phyloP scores from a whole-genome alignment of 2,888 invertebrate species.

The Amphipyra tragopoginis region DNA sequence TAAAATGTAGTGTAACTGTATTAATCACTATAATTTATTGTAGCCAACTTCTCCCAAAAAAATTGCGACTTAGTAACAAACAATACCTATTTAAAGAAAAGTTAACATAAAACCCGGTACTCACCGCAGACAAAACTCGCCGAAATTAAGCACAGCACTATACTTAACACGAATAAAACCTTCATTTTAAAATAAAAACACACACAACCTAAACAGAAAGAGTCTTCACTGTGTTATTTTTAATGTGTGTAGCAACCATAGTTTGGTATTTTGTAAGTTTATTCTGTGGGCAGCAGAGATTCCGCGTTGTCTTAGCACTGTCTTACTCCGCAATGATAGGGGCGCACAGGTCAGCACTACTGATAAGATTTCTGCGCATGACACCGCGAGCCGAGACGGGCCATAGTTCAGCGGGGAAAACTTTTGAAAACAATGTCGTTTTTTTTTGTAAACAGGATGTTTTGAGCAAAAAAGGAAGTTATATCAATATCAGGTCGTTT shows the following conservation, averaged over 20 bases:
- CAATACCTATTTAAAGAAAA: conserved; percentile 66
- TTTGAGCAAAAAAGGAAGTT: neutral
- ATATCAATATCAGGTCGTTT: no score
- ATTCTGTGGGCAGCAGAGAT: conserved; percentile 26
- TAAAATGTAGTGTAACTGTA: neutral
- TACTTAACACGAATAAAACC: conserved; percentile 56
- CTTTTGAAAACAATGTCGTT: conserved; percentile 43
- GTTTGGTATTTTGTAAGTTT: conserved; percentile 29
- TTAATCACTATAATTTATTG: neutral
- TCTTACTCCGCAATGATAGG: conserved; percentile 65
- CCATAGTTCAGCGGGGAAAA: conserved; percentile 64
- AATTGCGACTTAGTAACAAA: conserved; percentile 1
- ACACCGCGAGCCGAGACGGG: conserved; percentile 42
- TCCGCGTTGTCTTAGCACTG: conserved; percentile 53
- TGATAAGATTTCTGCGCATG: conserved; percentile 84
- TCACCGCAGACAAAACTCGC: conserved; percentile 68
- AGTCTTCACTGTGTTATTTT: conserved; percentile 24
- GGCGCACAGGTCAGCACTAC: conserved; percentile 67
- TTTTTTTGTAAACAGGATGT: conserved; percentile 17
- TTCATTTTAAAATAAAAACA: conserved; percentile 59
- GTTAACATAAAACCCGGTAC: conserved; percentile 53
- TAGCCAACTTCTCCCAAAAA: conserved; percentile 4
- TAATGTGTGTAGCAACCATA: conserved; percentile 28
- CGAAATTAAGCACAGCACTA: conserved; percentile 67
- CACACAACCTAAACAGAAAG: conserved; percentile 29